phyloP scores from a whole-genome alignment of 2,113 vertebrate genomes.

The Bagarius yarrelli region DNA sequence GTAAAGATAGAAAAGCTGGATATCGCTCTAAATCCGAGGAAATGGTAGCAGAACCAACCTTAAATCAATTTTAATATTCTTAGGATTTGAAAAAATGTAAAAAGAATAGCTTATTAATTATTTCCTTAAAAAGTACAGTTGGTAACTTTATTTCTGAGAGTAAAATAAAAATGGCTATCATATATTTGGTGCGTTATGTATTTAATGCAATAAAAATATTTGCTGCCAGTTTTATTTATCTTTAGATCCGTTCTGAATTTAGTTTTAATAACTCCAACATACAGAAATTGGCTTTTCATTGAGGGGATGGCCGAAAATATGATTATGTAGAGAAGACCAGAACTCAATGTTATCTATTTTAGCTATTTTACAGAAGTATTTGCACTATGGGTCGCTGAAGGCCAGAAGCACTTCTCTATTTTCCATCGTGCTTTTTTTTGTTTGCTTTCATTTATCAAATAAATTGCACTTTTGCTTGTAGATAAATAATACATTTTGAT shows the following conservation, averaged over 20 bases:
- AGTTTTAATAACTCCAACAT: not conserved
- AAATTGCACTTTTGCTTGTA: conserved; percentile 53
- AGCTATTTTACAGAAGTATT: conserved; percentile 21
- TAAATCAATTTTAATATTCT: no score
- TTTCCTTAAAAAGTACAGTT: not conserved
- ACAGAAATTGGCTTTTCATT: not conserved
- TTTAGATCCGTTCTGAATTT: not conserved
- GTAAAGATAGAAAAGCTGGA: no score
- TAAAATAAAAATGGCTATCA: not conserved
- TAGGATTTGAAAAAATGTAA: no score
- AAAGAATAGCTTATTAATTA: no score
- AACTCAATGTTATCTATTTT: not conserved
- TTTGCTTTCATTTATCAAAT: conserved; percentile 14
- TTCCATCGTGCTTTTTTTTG: not conserved
- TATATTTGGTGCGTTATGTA: not conserved
- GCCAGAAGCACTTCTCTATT: not conserved
- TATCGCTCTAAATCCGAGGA: no score
- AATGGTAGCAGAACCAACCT: no score
- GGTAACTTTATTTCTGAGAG: not conserved
- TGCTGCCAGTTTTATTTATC: not conserved
- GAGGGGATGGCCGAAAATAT: not conserved
- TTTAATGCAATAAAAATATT: not conserved
- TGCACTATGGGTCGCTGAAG: conserved; percentile 37
- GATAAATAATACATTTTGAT: conserved; percentile 27
- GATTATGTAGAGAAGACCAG: not conserved